Conservation (phyloP, 2,797 vertebrate genomes). For the Dendrocincla tyrannina region DNA sequence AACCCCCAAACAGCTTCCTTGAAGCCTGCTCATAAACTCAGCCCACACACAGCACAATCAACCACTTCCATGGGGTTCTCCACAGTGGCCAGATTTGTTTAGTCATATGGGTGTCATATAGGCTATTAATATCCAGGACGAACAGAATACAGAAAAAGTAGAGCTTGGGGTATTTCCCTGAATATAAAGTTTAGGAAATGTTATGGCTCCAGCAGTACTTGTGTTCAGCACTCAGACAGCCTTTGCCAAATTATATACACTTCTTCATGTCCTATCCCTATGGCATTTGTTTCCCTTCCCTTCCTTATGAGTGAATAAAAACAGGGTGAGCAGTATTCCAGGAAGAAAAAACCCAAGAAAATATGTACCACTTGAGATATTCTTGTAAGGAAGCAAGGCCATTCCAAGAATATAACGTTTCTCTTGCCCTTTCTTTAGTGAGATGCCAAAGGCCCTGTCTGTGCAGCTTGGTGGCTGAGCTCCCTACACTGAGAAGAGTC, state of each 20-base stretch:
- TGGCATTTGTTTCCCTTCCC: background rate
- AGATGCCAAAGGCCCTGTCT: background rate
- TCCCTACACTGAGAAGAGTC: background rate
- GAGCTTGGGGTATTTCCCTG: background rate
- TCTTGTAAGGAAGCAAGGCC: background rate
- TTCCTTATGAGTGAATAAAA: background rate
- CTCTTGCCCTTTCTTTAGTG: background rate
- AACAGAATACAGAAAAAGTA: background rate
- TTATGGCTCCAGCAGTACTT: background rate
- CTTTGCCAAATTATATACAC: background rate
- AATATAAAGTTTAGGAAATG: background rate
- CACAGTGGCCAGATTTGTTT: background rate
- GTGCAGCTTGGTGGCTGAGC: fast-evolving
- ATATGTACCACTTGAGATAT: background rate
- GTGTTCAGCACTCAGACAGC: background rate
- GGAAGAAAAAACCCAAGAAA: background rate
- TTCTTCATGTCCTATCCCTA: background rate
- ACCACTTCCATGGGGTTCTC: background rate
- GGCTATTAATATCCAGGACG: background rate
- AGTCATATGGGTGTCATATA: background rate
- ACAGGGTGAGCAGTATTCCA: background rate
- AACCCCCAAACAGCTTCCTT: background rate
- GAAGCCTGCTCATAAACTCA: background rate
- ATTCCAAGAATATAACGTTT: background rate
- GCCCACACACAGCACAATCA: constrained; percentile 4